phyloP scores from a whole-genome alignment of 1,140 invertebrate genomes.

The Drosophila burlai region DNA sequence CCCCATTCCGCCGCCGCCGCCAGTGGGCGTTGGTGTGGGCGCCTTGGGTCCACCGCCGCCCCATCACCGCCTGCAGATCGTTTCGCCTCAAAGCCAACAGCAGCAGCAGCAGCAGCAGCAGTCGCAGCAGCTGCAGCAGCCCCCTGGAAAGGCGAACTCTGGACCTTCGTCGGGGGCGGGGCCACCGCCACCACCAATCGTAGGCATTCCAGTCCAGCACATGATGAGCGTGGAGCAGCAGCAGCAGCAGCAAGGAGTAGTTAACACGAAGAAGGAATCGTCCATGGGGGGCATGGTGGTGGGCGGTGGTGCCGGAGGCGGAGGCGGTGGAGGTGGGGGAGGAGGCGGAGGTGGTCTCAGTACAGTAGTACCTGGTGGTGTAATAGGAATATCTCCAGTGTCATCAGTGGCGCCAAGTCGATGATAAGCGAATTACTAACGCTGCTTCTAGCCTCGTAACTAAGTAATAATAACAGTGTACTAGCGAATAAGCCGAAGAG shows the following conservation, averaged over 20 bases:
- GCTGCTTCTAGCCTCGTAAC: constrained; percentile 2
- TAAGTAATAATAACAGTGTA: constrained; percentile 26
- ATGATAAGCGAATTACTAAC: constrained; percentile 64
- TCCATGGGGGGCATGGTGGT: constrained; percentile 48
- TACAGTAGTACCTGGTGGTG: constrained; percentile 55
- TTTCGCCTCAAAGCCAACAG: constrained; percentile 26
- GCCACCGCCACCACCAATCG: constrained; percentile 30
- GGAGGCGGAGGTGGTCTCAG: constrained; percentile 40
- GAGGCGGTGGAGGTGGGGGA: not conserved
- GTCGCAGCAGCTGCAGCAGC: constrained; percentile 23
- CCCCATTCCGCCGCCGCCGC: constrained; percentile 86
- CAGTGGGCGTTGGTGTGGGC: constrained; percentile 71
- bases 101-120: constrained; percentile 21
- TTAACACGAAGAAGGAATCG: constrained; percentile 64
- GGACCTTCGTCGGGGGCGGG: constrained; percentile 27
- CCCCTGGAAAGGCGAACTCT: not conserved
- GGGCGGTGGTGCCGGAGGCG: constrained; percentile 46
- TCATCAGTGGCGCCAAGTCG: constrained; percentile 70
- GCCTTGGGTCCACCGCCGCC: constrained; percentile 86
- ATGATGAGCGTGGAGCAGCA: constrained; percentile 67
- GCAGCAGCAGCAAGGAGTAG: constrained; percentile 5
- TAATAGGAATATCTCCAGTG: constrained; percentile 68
- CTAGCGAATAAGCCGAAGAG: constrained; percentile 41
- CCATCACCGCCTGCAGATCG: constrained; percentile 78
- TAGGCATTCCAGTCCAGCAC: constrained; percentile 71